Conservation (phyloP, 1,140 invertebrate genomes). For the Eciton burchellii region DNA sequence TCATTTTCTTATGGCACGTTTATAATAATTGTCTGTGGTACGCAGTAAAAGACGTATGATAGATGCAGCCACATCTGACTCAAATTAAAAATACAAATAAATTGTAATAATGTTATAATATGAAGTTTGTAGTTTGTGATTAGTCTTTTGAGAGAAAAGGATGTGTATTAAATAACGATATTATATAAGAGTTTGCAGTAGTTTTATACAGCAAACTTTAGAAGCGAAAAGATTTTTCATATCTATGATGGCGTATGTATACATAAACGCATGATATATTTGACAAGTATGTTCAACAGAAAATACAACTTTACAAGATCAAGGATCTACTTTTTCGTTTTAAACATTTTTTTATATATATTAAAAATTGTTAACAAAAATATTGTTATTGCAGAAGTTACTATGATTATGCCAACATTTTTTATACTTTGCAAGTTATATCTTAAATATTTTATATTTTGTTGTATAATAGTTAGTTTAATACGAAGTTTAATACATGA, state of each 20-base stretch:
- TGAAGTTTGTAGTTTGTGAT: slow-evolving; percentile 59
- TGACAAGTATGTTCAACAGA: slow-evolving; percentile 34
- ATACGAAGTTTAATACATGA: too few relatives aligned
- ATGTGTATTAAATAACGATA: slow-evolving; percentile 30
- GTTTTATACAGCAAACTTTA: slow-evolving; percentile 59
- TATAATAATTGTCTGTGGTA: slow-evolving; percentile 82
- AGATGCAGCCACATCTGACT: slow-evolving; percentile 72
- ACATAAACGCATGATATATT: slow-evolving; percentile 40
- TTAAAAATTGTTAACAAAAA: not conserved
- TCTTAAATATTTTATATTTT: too few relatives aligned
- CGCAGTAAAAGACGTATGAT: slow-evolving; percentile 77
- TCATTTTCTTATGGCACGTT: slow-evolving; percentile 85
- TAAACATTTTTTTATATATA: not conserved
- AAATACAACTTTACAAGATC: not conserved
- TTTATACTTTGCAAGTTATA: too few relatives aligned
- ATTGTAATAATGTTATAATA: slow-evolving; percentile 76
- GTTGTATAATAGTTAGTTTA: too few relatives aligned
- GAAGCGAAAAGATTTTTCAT: slow-evolving; percentile 49
- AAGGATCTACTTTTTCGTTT: not conserved
- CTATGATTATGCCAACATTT: too few relatives aligned
- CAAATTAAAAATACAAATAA: slow-evolving; percentile 78
- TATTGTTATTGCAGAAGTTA: not conserved
- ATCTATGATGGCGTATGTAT: slow-evolving; percentile 45
- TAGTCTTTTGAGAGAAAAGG: slow-evolving; percentile 35
- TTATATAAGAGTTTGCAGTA: slow-evolving; percentile 53